These are phyloP conservation scores for Gonocerus acuteangulatus DNA, from an alignment of 2,888 invertebrate species.

Conservation along the genomic window DNA sequence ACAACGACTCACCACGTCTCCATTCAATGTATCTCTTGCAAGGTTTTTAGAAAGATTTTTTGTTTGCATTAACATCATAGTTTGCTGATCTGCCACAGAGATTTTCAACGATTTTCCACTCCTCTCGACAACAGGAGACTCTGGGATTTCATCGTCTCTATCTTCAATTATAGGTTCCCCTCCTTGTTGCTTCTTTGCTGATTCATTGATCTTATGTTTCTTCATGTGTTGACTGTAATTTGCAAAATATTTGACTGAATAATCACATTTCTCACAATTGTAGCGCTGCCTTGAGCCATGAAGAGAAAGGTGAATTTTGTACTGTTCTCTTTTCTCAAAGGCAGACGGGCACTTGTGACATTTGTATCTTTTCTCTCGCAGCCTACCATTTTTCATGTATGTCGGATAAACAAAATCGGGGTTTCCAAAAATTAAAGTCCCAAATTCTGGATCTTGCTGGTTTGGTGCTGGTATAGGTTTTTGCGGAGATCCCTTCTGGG, in stretches of 20 bases:
- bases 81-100: conserved; percentile 56
- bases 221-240: conserved; percentile 66
- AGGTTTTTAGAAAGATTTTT: conserved; percentile 43
- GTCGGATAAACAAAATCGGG: conserved; percentile 70
- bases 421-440: conserved; percentile 62
- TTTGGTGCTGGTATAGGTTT: conserved; percentile 34
- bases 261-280: conserved; percentile 76
- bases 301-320: conserved; percentile 69
- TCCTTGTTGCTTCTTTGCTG: conserved; percentile 25
- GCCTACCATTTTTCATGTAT: conserved; percentile 62
- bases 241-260: conserved; percentile 78
- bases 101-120: conserved; percentile 49
- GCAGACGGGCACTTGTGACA: conserved; percentile 81
- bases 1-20: conserved; percentile 60
- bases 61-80: conserved; percentile 52
- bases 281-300: conserved; percentile 79
- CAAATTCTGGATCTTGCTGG: conserved; percentile 56
- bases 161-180: conserved; percentile 28
- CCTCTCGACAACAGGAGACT: conserved; percentile 23
- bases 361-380: conserved; percentile 70
- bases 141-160: conserved; percentile 41
- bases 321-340: conserved; percentile 77
- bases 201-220: conserved; percentile 31
- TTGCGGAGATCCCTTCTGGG: conserved; percentile 36
- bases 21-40: conserved; percentile 48